Evolutionary conservation across 1,140 invertebrate species (phyloP).

Genomic region (Drosophila ogumai): DNA sequence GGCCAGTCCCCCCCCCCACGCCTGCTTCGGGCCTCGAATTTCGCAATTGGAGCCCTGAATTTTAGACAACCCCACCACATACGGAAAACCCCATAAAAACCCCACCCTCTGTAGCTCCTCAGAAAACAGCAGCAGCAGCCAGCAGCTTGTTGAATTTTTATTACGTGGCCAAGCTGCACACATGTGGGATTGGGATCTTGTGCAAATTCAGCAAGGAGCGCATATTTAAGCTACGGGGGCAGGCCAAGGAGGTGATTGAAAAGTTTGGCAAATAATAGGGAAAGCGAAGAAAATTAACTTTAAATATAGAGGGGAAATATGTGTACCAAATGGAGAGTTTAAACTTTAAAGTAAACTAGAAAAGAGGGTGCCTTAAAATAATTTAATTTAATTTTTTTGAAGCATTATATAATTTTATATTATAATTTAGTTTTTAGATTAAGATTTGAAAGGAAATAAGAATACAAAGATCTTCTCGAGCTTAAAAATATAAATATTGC

Average conservation of each 20-base stretch:
- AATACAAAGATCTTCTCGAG: too few species aligned
- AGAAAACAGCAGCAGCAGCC: slow-evolving; percentile 14
- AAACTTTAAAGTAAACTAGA: neutral
- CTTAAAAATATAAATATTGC: too few species aligned
- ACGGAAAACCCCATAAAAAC: too few species aligned
- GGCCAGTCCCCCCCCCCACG: slow-evolving; percentile 25
- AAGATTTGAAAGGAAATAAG: too few species aligned
- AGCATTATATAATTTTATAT: too few species aligned
- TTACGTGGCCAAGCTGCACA: slow-evolving; percentile 65
- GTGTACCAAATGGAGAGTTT: neutral
- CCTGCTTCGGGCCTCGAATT: slow-evolving; percentile 36
- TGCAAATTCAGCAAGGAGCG: neutral
- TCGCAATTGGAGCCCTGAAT: slow-evolving; percentile 27
- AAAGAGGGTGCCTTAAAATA: too few species aligned
- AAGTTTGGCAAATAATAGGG: neutral
- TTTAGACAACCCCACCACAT: slow-evolving; percentile 8
- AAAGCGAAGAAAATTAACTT: neutral
- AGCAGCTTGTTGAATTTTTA: slow-evolving; percentile 75
- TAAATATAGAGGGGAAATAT: neutral
- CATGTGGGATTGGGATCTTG: slow-evolving; percentile 14
- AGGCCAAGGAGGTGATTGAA: neutral
- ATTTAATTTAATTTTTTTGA: too few species aligned
- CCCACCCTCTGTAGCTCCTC: slow-evolving; percentile 49
- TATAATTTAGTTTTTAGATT: too few species aligned
- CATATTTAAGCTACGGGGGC: neutral